phyloP scores from a whole-genome alignment of 2,797 vertebrate genomes.

The Squalus acanthias region DNA sequence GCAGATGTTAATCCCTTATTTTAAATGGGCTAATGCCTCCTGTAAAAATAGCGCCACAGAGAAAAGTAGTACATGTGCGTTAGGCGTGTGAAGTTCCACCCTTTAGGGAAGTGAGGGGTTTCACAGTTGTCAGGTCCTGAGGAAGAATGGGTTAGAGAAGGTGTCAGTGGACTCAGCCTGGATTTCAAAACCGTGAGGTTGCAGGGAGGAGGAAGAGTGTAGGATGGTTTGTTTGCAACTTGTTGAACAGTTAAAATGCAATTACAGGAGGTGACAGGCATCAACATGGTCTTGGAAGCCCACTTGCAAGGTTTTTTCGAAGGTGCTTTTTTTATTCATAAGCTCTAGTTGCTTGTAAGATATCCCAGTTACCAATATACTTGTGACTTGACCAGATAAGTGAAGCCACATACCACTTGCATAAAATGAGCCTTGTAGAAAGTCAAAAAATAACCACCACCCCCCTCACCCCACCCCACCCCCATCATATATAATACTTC shows the following conservation, averaged over 20 bases:
- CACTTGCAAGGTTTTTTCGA: neutral
- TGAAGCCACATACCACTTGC: neutral
- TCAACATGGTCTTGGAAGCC: neutral
- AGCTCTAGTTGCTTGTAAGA: neutral
- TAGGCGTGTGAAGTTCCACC: neutral
- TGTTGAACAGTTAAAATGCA: neutral
- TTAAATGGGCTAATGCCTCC: neutral
- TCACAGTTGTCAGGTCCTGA: neutral
- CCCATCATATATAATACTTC: neutral
- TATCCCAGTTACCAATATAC: neutral
- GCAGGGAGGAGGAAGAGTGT: neutral
- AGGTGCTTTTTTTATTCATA: neutral
- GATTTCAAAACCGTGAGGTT: neutral
- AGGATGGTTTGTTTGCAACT: neutral
- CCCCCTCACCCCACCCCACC: neutral
- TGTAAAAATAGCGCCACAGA: neutral
- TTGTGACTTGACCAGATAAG: too few relatives aligned
- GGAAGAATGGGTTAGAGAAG: neutral
- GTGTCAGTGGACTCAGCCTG: neutral
- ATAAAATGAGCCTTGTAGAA: neutral
- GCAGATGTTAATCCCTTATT: neutral
- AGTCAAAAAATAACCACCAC: neutral
- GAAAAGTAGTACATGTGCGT: neutral
- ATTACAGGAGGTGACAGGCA: neutral
- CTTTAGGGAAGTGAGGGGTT: neutral